Evolutionary conservation across 2,797 vertebrate genomes (phyloP).

Genomic region (Adrianichthys oophorus): DNA sequence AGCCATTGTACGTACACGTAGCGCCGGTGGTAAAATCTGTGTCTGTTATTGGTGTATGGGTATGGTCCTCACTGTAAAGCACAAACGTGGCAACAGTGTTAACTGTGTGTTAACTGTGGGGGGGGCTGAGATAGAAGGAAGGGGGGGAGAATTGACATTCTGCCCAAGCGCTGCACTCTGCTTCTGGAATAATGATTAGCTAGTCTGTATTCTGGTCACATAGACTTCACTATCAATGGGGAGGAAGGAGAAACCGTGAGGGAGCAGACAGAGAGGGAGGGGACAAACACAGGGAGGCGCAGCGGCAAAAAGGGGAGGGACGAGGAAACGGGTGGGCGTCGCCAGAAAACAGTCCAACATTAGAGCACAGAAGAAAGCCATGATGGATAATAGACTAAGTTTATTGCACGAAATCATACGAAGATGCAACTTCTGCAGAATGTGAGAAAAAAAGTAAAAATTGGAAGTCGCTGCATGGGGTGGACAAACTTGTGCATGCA

Average conservation of each 20-base stretch:
- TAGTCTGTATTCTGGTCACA: slow-evolving; percentile 82
- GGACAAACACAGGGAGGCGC: slow-evolving; percentile 16
- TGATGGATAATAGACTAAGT: slow-evolving; percentile 53
- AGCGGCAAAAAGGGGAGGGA: slow-evolving; percentile 5
- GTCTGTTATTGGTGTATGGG: slow-evolving; percentile 34
- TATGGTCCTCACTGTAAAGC: slow-evolving; percentile 38
- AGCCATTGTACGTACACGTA: slow-evolving; percentile 33
- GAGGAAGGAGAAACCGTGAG: slow-evolving; percentile 37
- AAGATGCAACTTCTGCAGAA: slow-evolving; percentile 42
- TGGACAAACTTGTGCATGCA: slow-evolving; percentile 10
- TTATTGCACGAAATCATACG: slow-evolving; percentile 45
- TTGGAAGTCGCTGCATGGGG: background rate
- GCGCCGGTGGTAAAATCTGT: slow-evolving; percentile 44
- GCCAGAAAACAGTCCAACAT: slow-evolving; percentile 65
- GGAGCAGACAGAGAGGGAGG: slow-evolving; percentile 43
- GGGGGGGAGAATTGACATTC: slow-evolving; percentile 76
- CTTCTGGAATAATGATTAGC: slow-evolving; percentile 83
- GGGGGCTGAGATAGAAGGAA: slow-evolving; percentile 19
- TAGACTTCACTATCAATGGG: slow-evolving; percentile 80
- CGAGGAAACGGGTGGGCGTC: slow-evolving; percentile 7
- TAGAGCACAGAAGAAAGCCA: slow-evolving; percentile 48
- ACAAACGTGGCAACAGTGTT: slow-evolving; percentile 53
- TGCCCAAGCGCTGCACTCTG: slow-evolving; percentile 65
- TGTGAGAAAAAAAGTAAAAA: slow-evolving; percentile 23
- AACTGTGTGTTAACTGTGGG: slow-evolving; percentile 64